A percentile compares a stretch with the other conserved stretches of the same genome.
These are phyloP conservation scores for Phoenicopterus ruber DNA, from an alignment of 2,113 vertebrate species.

Conservation along the genomic window DNA sequence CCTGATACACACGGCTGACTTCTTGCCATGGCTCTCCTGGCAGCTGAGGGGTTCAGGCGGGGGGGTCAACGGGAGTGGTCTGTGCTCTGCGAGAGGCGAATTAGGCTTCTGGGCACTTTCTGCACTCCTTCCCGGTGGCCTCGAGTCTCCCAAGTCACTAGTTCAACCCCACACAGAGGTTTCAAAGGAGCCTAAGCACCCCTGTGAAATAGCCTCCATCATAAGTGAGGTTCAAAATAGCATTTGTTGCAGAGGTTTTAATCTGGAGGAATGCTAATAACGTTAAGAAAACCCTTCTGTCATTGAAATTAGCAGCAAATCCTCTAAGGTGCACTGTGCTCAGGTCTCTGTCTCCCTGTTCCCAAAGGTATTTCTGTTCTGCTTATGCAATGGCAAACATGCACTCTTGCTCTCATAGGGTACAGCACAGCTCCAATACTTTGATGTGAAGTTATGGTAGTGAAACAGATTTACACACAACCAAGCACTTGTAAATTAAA, in stretches of 20 bases:
- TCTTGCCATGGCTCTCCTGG: not conserved
- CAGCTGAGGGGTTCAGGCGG: not conserved
- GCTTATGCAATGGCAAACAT: not conserved
- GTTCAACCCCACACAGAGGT: not conserved
- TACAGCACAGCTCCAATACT: not conserved
- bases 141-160: not conserved
- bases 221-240: not conserved
- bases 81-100: not conserved
- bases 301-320: not conserved
- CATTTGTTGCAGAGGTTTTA: not conserved
- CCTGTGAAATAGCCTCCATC: not conserved
- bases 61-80: not conserved
- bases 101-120: not conserved
- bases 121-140: not conserved
- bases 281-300: not conserved
- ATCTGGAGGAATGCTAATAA: not conserved
- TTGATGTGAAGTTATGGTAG: slow-evolving; percentile 11
- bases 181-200: not conserved
- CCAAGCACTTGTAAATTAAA: not conserved
- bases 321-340: not conserved
- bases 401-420: not conserved
- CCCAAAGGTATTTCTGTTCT: not conserved
- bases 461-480: not conserved
- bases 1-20: not conserved
- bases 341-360: not conserved